These are phyloP conservation scores for Sternarchorhynchus goeldii DNA, from an alignment of 2,797 vertebrate genomes.

Conservation along the genomic window DNA sequence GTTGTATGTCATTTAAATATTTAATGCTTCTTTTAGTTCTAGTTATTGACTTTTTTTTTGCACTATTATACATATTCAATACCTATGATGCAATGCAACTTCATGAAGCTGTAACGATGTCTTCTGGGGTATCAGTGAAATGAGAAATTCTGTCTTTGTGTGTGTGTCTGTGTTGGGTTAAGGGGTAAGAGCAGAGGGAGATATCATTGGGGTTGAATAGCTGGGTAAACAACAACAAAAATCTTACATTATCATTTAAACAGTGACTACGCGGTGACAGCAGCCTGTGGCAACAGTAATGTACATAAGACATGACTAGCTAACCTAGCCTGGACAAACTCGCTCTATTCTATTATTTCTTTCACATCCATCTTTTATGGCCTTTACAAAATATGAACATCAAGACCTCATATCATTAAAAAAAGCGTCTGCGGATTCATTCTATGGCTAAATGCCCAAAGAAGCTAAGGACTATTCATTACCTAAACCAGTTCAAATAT, in stretches of 20 bases:
- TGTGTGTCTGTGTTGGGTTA: neutral
- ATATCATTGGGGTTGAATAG: slow-evolving; percentile 24
- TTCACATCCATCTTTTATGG: neutral
- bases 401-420: neutral
- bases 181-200: slow-evolving; percentile 3
- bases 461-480: neutral
- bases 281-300: slow-evolving; percentile 28
- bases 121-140: slow-evolving; percentile 31
- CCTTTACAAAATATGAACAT: neutral
- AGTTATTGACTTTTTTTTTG: slow-evolving; percentile 31
- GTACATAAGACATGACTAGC: slow-evolving; percentile 16
- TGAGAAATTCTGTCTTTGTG: slow-evolving; percentile 15
- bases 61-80: slow-evolving; percentile 31
- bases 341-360: slow-evolving; percentile 9
- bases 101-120: slow-evolving; percentile 31
- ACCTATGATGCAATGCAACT: slow-evolving; percentile 34
- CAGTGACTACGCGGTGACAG: slow-evolving; percentile 32
- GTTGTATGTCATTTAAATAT: slow-evolving; percentile 32
- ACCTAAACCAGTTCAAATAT: slow-evolving; percentile 51
- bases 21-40: slow-evolving; percentile 26
- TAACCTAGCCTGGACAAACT: slow-evolving; percentile 19
- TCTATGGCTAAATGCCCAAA: neutral
- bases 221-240: slow-evolving; percentile 36
- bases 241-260: slow-evolving; percentile 32
- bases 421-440: neutral